phyloP scores from a whole-genome alignment of 2,113 vertebrate genomes.

The Labeo rohita region DNA sequence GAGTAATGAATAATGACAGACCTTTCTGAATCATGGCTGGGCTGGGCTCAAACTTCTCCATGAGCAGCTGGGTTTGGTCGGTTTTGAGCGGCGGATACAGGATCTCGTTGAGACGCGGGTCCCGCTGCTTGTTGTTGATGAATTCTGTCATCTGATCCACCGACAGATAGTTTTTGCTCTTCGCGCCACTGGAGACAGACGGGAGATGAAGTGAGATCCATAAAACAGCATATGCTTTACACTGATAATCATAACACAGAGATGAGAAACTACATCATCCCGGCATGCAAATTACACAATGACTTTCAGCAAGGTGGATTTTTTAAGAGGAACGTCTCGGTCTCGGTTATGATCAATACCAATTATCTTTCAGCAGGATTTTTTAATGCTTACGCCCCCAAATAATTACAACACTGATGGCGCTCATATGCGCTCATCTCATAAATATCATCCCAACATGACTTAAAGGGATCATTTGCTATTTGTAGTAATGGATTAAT shows the following conservation, averaged over 20 bases:
- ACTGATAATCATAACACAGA: neutral
- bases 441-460: neutral
- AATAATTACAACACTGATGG: neutral
- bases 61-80: slow-evolving; percentile 87
- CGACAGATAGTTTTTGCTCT: slow-evolving; percentile 81
- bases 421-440: neutral
- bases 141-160: slow-evolving; percentile 97
- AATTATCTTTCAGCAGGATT: neutral
- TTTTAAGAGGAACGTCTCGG: neutral
- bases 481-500: no score
- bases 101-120: slow-evolving; percentile 94
- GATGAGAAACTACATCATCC: neutral
- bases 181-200: slow-evolving; percentile 81
- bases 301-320: neutral
- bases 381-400: neutral
- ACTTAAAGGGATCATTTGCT: no score
- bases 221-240: neutral
- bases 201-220: neutral
- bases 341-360: neutral
- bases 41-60: slow-evolving; percentile 92
- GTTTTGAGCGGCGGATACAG: slow-evolving; percentile 94
- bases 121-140: slow-evolving; percentile 92
- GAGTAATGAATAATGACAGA: slow-evolving; percentile 56
- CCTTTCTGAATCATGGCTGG: slow-evolving; percentile 84
- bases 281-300: neutral